Conservation (phyloP, 2,888 invertebrate species). For the Crossocerus cetratus region DNA sequence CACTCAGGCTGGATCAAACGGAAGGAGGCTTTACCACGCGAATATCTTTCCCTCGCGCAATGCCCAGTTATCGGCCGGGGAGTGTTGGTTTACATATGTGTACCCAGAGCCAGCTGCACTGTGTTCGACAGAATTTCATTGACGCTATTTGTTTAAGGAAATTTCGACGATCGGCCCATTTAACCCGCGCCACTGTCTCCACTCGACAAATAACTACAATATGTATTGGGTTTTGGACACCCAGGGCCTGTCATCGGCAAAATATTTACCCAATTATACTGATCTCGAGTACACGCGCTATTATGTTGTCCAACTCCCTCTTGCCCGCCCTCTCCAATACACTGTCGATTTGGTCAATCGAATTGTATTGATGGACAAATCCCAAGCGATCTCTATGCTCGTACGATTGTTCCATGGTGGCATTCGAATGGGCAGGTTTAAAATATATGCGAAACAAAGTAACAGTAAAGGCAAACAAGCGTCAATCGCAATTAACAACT, state of each 20-base stretch:
- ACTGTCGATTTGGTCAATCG: no score
- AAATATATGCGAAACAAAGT: no score
- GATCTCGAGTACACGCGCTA: conserved; percentile 3
- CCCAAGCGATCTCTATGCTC: no score
- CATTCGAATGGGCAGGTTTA: no score
- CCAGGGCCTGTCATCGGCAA: background rate
- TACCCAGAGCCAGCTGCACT: conserved; percentile 1
- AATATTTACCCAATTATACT: conserved; percentile 15
- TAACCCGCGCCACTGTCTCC: no score
- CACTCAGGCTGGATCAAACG: background rate
- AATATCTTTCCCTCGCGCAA: background rate
- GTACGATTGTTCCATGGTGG: no score
- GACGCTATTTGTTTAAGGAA: conserved; percentile 34
- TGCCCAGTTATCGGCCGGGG: conserved; percentile 13
- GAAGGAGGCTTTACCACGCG: background rate
- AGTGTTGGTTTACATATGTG: conserved; percentile 2
- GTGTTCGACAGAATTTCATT: conserved; percentile 36
- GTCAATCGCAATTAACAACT: no score
- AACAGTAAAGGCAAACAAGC: no score
- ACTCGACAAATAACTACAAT: no score
- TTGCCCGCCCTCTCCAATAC: no score
- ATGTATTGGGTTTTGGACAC: no score
- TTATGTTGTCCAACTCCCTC: background rate
- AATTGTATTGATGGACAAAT: no score
- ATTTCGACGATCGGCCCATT: conserved; percentile 9